These are phyloP conservation scores for Zootoca vivipara DNA, from an alignment of 2,113 vertebrate genomes.

Conservation along the genomic window DNA sequence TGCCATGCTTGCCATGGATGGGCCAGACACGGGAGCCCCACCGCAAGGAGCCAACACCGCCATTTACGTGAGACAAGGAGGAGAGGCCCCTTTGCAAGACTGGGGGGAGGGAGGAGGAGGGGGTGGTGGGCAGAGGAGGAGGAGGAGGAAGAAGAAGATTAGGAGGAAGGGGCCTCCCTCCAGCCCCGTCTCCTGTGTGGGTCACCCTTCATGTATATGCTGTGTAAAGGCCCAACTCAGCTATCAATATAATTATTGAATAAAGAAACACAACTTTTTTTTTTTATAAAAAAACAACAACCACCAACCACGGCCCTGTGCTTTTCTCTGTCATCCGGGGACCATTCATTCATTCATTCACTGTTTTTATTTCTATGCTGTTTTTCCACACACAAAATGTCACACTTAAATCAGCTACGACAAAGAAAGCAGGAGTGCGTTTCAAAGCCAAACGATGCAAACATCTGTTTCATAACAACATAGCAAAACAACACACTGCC, in stretches of 20 bases:
- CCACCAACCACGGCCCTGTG: background rate
- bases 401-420: no score
- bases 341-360: no score
- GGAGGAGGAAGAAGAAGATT: no score
- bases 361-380: no score
- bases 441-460: no score
- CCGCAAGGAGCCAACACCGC: background rate
- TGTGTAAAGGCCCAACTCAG: conserved; percentile 5
- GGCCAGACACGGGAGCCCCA: background rate
- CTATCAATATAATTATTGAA: conserved; percentile 17
- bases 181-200: background rate
- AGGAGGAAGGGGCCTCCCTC: background rate
- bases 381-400: no score
- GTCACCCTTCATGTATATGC: background rate
- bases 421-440: no score
- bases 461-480: no score
- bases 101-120: background rate
- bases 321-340: background rate
- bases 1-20: background rate
- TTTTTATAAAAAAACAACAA: background rate
- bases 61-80: background rate
- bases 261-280: conserved; percentile 21
- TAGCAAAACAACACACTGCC: no score
- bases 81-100: background rate
- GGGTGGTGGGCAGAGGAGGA: no score